Base-by-base conservation (phyloP, 2,888 invertebrate species). In the Tromatobia lineatoria region DNA sequence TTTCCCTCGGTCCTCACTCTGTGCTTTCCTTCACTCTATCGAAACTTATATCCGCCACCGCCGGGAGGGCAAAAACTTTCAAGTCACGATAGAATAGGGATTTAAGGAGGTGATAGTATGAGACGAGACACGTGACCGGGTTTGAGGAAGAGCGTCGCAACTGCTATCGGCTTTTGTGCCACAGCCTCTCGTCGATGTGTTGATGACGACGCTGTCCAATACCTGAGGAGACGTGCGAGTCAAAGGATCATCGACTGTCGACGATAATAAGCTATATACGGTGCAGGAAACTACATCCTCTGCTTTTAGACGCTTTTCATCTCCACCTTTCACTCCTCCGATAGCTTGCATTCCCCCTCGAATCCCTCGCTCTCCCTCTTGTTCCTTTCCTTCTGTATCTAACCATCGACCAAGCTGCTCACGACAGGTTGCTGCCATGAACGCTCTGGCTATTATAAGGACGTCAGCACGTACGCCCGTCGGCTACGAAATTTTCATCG, bases 161-260 rank as follows among this genome's bases (percentile, higher is more conserved):
- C 73, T 74, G 50, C 66, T 67, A 76, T 73, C 73, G 80, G 45
- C 73, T 76, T 69, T 67, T 67, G 64, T 52, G 34, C 47, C 38
- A 64, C 45, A 42, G 45, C 23, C 42, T 42, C 18, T n/a, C 38
- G 42, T 42, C 76, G 45, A 69, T 84, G 80, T 80, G 81, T 73
- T 74, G 76, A 61, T 74, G 81, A 80, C 80, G 45, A 42, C 54
- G 61, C 45, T 70, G 76, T 76, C 73, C 71, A 50, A 83, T 83
- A 80, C 67, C 52, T n/a, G 38, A 64, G 38, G 50, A 67, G 42
- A 71, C 73, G 74, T 76, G 70, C 52, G 45, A 80, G 77, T 81
- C 59, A 70, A 76, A 66, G 80, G 87, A 85, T 84, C 82, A 85
- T 86, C 82, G 70, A 70, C 67, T 64, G 71, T 69, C 78, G 69